Conservation (phyloP, 2,113 vertebrate genomes). For the Pyxicephalus adspersus region DNA sequence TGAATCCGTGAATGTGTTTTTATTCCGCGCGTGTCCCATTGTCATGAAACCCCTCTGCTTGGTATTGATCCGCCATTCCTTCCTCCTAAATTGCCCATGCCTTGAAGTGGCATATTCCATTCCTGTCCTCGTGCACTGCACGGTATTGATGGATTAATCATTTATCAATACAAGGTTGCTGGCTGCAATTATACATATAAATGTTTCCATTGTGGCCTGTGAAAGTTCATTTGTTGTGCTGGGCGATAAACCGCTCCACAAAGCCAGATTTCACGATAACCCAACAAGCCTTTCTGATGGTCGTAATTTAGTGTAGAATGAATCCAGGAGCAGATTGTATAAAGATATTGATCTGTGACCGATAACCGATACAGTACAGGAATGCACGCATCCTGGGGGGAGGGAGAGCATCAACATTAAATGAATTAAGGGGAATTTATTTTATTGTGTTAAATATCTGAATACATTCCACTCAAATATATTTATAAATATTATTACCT, state of each 20-base stretch:
- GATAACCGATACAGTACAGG: slow-evolving; percentile 27
- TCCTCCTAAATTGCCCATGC: not conserved
- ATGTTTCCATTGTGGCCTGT: slow-evolving; percentile 7
- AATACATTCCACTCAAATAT: too few species aligned
- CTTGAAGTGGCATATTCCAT: slow-evolving; percentile 14
- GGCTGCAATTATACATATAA: slow-evolving; percentile 25
- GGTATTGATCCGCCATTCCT: not conserved
- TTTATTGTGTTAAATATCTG: too few species aligned
- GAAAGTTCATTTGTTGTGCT: not conserved
- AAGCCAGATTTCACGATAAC: not conserved
- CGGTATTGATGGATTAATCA: slow-evolving; percentile 21
- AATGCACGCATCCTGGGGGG: not conserved
- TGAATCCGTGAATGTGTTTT: not conserved
- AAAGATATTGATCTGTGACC: slow-evolving; percentile 5
- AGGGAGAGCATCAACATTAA: not conserved
- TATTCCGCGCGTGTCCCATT: not conserved
- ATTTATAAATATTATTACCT: too few species aligned
- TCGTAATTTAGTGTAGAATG: slow-evolving; percentile 11
- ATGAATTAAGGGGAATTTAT: too few species aligned
- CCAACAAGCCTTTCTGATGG: not conserved
- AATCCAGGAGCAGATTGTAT: slow-evolving; percentile 7
- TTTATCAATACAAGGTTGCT: slow-evolving; percentile 8
- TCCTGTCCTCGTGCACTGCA: not conserved
- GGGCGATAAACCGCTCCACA: not conserved
- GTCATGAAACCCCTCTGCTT: not conserved